These are phyloP conservation scores for Coenonympha arcania DNA, from an alignment of 2,888 invertebrate genomes.

Conservation along the genomic window DNA sequence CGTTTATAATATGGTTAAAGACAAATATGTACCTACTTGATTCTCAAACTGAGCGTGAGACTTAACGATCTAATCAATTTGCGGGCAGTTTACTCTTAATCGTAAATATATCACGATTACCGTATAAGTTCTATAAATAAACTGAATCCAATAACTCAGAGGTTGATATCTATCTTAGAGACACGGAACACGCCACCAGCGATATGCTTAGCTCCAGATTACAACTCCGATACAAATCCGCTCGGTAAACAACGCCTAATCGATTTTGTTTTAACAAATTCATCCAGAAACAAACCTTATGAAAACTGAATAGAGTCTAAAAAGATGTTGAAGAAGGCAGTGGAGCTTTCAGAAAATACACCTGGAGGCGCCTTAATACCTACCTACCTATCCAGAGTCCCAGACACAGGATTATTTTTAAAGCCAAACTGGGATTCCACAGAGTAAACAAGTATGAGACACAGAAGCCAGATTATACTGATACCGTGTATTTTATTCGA, in stretches of 20 bases:
- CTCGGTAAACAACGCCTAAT: conserved; percentile 52
- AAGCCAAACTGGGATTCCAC: conserved; percentile 40
- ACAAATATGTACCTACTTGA: no score
- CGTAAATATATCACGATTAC: no score
- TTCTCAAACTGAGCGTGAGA: no score
- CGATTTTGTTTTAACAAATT: conserved; percentile 37
- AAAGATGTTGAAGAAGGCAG: conserved; percentile 26
- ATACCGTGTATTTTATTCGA: conserved; percentile 4
- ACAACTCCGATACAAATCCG: conserved; percentile 52
- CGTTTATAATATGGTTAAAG: no score
- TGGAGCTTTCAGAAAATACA: conserved; percentile 39
- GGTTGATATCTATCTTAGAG: conserved; percentile 16
- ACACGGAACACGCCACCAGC: conserved; percentile 22
- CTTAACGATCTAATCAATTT: no score
- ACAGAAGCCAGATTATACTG: background rate
- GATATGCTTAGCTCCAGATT: conserved; percentile 41
- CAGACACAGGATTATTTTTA: conserved; percentile 51
- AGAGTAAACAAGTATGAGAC: conserved; percentile 36
- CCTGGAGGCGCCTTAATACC: conserved; percentile 51
- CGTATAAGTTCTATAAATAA: no score
- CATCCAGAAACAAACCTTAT: conserved; percentile 32
- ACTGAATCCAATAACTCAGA: conserved; percentile 11
- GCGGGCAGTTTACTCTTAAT: no score
- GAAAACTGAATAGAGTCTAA: conserved; percentile 5
- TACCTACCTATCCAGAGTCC: conserved; percentile 31